These are phyloP conservation scores for Bilobella aurantiaca DNA, from an alignment of 1,140 invertebrate genomes.

Conservation along the genomic window DNA sequence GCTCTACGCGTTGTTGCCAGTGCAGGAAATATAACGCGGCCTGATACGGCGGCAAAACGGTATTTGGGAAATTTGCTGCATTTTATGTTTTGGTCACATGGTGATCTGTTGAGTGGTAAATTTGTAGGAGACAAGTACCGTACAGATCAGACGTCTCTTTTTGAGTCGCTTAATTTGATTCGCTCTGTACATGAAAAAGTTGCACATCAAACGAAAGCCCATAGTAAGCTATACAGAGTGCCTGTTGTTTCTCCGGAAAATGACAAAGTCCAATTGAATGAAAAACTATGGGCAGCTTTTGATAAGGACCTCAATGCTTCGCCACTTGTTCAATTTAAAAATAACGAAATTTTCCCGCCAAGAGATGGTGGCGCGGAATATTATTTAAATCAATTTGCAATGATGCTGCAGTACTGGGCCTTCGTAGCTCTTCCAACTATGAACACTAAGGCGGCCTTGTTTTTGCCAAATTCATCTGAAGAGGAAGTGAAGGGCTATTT, in stretches of 20 bases:
- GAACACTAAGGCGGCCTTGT: background rate
- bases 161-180: background rate
- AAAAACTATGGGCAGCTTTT: background rate
- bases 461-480: background rate
- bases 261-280: background rate
- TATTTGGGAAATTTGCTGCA: background rate
- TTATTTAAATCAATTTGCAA: conserved; percentile 9
- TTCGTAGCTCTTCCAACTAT: background rate
- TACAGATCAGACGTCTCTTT: background rate
- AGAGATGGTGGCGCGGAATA: background rate
- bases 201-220: background rate
- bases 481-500: background rate
- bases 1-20: conserved; percentile 5
- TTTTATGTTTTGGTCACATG: background rate
- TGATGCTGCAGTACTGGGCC: background rate
- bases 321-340: background rate
- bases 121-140: background rate
- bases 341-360: background rate
- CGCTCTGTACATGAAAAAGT: background rate
- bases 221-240: background rate
- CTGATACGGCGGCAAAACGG: conserved; percentile 5
- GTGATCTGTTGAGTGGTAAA: background rate
- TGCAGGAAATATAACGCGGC: background rate
- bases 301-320: background rate
- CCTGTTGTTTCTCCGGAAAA: background rate